A percentile compares a stretch with the other conserved stretches of the same genome.
Conservation (phyloP, 2,888 invertebrate genomes). For the Philonicus albiceps region DNA sequence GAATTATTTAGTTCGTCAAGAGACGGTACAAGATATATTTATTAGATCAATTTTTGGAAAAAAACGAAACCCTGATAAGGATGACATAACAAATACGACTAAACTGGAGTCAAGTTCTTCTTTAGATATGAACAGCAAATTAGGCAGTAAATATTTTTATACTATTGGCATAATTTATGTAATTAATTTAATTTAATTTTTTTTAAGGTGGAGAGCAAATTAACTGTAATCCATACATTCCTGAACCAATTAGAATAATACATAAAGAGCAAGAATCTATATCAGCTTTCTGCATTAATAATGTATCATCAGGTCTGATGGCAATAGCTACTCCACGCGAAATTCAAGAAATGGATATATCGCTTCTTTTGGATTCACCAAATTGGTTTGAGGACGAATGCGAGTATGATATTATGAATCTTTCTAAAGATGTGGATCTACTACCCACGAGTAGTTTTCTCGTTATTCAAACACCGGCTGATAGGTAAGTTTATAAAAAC, state of each 20-base stretch:
- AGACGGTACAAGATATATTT: constrained; percentile 91
- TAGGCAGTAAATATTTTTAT: constrained; percentile 53
- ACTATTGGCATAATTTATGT: not conserved
- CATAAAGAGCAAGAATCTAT: constrained; percentile 99
- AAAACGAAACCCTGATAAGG: constrained; percentile 66
- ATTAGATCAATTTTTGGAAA: constrained; percentile 94
- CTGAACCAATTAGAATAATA: constrained; percentile 91
- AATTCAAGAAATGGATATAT: constrained; percentile 97
- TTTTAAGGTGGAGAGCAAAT: constrained; percentile 49
- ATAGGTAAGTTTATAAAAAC: constrained; percentile 64
- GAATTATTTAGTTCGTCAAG: constrained; percentile 92
- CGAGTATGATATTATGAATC: constrained; percentile 91
- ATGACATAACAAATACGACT: constrained; percentile 47
- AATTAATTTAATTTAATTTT: constrained; percentile 50
- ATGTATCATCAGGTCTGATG: constrained; percentile 83
- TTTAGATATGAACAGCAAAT: constrained; percentile 55
- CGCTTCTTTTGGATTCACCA: constrained; percentile 85
- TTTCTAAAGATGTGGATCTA: constrained; percentile 78
- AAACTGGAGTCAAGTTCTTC: constrained; percentile 53
- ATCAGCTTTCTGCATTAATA: constrained; percentile 95
- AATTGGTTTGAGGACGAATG: constrained; percentile 97
- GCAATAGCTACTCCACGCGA: constrained; percentile 95
- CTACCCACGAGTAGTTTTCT: constrained; percentile 84
- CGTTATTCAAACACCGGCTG: constrained; percentile 79
- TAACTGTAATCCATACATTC: constrained; percentile 55